phyloP scores from a whole-genome alignment of 2,888 invertebrate species.

The Clunio marinus region DNA sequence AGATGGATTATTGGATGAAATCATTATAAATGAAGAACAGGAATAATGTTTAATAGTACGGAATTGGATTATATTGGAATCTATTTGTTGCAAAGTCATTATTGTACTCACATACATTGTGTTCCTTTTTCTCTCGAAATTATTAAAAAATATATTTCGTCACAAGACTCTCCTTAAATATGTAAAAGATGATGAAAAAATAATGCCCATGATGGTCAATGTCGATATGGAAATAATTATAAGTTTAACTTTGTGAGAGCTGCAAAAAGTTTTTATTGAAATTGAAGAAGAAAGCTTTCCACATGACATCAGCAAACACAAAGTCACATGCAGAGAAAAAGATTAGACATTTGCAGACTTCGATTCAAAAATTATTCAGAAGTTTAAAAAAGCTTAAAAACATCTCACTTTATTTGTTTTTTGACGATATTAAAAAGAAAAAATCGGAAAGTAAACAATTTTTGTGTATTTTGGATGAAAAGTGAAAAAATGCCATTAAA shows the following conservation, averaged over 20 bases:
- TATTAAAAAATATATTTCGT: too few species aligned
- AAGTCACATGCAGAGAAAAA: not conserved
- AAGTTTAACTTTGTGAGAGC: not conserved
- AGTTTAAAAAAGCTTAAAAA: not conserved
- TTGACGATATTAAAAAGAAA: slow-evolving; percentile 3
- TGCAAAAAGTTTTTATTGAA: not conserved
- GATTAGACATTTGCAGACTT: not conserved
- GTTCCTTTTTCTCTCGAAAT: slow-evolving; percentile 1
- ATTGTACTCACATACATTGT: too few species aligned
- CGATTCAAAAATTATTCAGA: not conserved
- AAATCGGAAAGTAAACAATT: slow-evolving; percentile 13
- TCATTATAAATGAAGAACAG: too few species aligned
- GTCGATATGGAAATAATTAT: too few species aligned
- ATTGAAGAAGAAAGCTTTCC: not conserved
- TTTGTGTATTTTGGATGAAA: slow-evolving; percentile 38
- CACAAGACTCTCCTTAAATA: too few species aligned
- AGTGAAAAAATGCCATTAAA: slow-evolving; percentile 26
- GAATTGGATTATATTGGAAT: slow-evolving; percentile 4
- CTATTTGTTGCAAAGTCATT: too few species aligned
- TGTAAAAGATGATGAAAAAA: too few species aligned
- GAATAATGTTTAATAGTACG: not conserved
- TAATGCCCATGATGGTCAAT: too few species aligned
- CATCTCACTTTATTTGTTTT: slow-evolving; percentile 20
- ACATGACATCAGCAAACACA: not conserved
- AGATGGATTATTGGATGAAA: too few species aligned